Evolutionary conservation across 2,797 vertebrate species (phyloP).

Genomic region (Myotis vivesi): DNA sequence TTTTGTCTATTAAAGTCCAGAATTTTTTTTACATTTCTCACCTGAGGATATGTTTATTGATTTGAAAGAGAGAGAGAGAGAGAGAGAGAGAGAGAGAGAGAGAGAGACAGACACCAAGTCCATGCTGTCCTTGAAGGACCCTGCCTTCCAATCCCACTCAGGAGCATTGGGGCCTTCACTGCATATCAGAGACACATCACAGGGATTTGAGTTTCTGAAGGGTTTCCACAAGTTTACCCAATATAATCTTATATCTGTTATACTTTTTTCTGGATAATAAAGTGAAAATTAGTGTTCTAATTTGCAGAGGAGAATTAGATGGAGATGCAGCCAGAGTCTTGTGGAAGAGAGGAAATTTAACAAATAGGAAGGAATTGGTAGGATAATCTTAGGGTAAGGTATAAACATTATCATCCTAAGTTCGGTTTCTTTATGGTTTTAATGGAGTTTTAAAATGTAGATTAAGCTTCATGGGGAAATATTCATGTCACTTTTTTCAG

Average conservation of each 20-base stretch:
- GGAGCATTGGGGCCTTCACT: background rate
- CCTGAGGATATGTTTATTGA: background rate
- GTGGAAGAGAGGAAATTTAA: background rate
- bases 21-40: background rate
- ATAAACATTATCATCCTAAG: background rate
- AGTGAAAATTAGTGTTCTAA: background rate
- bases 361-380: background rate
- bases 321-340: background rate
- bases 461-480: slow-evolving; percentile 5
- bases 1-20: background rate
- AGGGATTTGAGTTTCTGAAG: background rate
- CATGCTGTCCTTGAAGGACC: background rate
- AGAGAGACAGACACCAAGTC: background rate
- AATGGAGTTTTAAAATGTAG: slow-evolving; percentile 24
- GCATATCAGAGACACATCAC: background rate
- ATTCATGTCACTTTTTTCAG: background rate
- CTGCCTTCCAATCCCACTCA: background rate
- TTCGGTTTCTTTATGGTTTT: background rate
- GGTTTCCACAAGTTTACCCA: background rate
- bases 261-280: background rate
- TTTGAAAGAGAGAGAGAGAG: background rate
- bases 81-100: background rate
- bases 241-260: background rate
- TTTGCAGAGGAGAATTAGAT: background rate
- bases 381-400: background rate